These are phyloP conservation scores for Pristionchus maxplancki DNA, from an alignment of 2,888 invertebrate species.

Conservation along the genomic window DNA sequence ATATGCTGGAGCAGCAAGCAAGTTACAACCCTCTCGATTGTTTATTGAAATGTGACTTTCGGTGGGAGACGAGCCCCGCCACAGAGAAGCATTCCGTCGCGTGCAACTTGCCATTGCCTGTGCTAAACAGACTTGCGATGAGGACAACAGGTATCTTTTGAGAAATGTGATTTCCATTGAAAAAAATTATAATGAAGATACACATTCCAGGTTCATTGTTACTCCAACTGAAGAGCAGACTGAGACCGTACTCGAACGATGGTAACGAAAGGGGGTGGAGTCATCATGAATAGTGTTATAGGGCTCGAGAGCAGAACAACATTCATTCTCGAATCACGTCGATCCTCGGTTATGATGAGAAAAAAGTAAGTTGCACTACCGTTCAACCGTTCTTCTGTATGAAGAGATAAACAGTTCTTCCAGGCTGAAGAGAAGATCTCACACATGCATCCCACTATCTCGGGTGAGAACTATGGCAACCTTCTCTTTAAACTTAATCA, in stretches of 20 bases:
- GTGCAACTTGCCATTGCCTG: not conserved
- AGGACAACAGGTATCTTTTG: not conserved
- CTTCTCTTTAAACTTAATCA: not conserved
- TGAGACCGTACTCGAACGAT: not conserved
- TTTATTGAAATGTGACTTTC: not conserved
- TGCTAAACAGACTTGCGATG: not conserved
- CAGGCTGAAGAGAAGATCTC: not conserved
- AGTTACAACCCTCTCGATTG: not conserved
- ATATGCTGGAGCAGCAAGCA: conserved; percentile 14
- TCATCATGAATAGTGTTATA: not conserved
- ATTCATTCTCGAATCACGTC: not conserved
- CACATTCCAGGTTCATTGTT: not conserved
- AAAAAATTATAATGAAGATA: not conserved
- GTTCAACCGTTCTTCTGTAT: too few species aligned
- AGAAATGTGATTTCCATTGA: not conserved
- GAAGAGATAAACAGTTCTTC: not conserved
- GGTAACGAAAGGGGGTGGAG: too few species aligned
- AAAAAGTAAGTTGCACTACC: too few species aligned
- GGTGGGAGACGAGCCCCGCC: conserved; percentile 24
- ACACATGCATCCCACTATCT: conserved; percentile 1
- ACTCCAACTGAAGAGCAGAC: conserved; percentile 54
- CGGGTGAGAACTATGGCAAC: not conserved
- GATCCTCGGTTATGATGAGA: conserved; percentile 12
- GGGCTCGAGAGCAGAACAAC: conserved; percentile 4
- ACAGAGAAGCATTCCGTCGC: not conserved